These are phyloP conservation scores for Azemiops feae DNA, from an alignment of 2,113 vertebrate species.

Conservation along the genomic window DNA sequence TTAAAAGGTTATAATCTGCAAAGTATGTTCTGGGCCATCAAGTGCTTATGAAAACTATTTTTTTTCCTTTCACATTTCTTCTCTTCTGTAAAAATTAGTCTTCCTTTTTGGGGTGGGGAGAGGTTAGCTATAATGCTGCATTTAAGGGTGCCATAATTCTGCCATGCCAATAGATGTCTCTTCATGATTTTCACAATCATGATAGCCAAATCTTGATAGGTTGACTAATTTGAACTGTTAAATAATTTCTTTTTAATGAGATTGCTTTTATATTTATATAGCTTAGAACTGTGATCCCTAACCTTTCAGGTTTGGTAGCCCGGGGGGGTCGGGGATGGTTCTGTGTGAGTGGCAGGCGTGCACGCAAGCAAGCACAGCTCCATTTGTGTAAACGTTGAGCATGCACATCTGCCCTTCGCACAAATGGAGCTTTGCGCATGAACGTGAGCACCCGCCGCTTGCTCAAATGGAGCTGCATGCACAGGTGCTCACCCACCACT, in stretches of 20 bases:
- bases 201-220: not conserved
- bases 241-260: not conserved
- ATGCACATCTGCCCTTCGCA: not conserved
- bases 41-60: not conserved
- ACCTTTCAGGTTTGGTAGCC: not conserved
- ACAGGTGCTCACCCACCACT: not conserved
- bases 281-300: not conserved
- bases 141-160: not conserved
- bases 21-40: not conserved
- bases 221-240: not conserved
- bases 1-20: not conserved
- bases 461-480: not conserved
- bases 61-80: not conserved
- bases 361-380: too few species aligned
- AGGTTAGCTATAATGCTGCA: not conserved
- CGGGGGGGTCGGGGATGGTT: accelerated
- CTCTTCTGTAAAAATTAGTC: not conserved
- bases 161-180: not conserved
- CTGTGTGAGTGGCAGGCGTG: not conserved
- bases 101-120: not conserved
- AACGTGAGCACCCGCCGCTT: not conserved
- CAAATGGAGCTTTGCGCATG: not conserved
- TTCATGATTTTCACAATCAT: not conserved
- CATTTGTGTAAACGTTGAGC: not conserved
- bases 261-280: not conserved